These are phyloP conservation scores for Bombus soroeensis DNA, from an alignment of 1,140 invertebrate species.

Conservation along the genomic window DNA sequence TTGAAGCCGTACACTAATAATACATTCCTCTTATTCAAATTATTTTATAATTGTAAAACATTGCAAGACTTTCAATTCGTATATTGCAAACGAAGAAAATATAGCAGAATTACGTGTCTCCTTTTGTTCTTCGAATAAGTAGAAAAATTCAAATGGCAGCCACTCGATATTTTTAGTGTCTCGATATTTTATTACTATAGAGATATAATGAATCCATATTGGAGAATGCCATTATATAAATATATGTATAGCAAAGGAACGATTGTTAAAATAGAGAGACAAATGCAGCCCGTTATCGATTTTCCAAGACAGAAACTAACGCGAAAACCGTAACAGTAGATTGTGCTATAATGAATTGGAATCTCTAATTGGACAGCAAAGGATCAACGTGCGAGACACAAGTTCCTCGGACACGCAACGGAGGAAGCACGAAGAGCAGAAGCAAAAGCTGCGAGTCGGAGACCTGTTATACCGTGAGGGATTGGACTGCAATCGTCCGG, in stretches of 20 bases:
- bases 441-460: slow-evolving; percentile 27
- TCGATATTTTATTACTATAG: not conserved
- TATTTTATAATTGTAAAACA: no score
- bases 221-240: not conserved
- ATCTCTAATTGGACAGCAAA: slow-evolving; percentile 29
- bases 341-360: slow-evolving; percentile 13
- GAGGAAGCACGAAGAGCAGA: slow-evolving; percentile 17
- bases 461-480: slow-evolving; percentile 54
- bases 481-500: slow-evolving; percentile 48
- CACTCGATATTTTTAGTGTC: not conserved
- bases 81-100: no score
- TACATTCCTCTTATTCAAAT: no score
- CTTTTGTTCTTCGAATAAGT: no score
- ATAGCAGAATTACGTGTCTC: no score
- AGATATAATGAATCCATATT: not conserved
- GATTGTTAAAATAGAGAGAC: not conserved
- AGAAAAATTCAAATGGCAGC: no score
- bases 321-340: not conserved
- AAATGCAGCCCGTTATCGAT: not conserved
- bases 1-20: no score
- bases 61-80: no score
- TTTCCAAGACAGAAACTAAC: not conserved
- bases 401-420: slow-evolving; percentile 16
- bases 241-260: not conserved
- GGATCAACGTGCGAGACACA: slow-evolving; percentile 33